Percentiles rank a stretch among this genome's conserved stretches.
These are phyloP conservation scores for Agrenia bidenticulata DNA, from an alignment of 2,888 invertebrate genomes.

Conservation along the genomic window DNA sequence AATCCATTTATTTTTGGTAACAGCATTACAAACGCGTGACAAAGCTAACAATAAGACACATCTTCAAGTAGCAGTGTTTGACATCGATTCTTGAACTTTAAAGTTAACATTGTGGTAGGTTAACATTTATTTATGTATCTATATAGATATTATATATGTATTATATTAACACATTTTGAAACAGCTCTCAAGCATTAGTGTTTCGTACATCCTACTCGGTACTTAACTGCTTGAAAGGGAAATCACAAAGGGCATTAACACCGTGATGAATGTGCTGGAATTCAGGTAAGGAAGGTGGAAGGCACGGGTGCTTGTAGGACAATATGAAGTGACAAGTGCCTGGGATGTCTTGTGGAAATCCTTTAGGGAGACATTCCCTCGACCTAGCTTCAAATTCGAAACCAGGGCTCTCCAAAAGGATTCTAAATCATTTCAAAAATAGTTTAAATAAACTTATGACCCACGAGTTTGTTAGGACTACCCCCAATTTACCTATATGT, in stretches of 20 bases:
- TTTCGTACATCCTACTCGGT: too few species aligned
- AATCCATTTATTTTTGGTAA: too few species aligned
- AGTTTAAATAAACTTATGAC: not conserved
- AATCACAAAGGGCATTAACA: conserved; percentile 37
- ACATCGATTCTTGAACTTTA: too few species aligned
- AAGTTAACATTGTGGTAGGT: too few species aligned
- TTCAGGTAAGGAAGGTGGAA: conserved; percentile 64
- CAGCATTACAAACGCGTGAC: too few species aligned
- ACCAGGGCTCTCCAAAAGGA: conserved; percentile 72
- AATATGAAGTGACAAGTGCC: conserved; percentile 85
- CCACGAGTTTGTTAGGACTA: not conserved
- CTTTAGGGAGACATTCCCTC: conserved; percentile 76
- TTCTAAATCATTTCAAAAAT: conserved; percentile 64
- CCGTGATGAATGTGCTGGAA: conserved; percentile 69
- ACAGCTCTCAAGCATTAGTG: too few species aligned
- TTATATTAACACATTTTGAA: too few species aligned
- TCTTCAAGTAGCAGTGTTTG: too few species aligned
- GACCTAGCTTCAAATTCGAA: conserved; percentile 75
- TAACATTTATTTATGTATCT: too few species aligned
- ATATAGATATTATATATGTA: too few species aligned
- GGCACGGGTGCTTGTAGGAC: conserved; percentile 71
- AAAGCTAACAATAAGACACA: too few species aligned
- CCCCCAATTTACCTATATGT: conserved; percentile 71
- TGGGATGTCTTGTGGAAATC: conserved; percentile 73
- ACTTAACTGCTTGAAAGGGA: conserved; percentile 17